phyloP scores from a whole-genome alignment of 2,888 invertebrate genomes.

The Salpingus planirostris region DNA sequence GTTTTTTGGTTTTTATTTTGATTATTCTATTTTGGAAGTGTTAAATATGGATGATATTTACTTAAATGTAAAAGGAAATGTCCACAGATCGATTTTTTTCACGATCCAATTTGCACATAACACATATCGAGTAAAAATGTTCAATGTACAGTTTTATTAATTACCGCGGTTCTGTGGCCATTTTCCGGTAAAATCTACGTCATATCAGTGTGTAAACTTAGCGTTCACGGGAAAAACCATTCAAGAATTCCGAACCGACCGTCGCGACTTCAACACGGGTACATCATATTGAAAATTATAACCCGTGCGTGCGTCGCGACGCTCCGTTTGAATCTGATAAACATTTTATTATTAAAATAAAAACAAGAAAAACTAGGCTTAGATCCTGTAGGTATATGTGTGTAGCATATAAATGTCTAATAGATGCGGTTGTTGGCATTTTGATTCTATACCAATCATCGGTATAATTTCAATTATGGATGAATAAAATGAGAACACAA shows the following conservation, averaged over 20 bases:
- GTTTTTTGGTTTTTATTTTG: too few species aligned
- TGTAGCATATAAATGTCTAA: constrained; percentile 31
- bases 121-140: constrained; percentile 32
- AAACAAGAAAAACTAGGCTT: too few species aligned
- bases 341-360: too few species aligned
- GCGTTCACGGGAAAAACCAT: too few species aligned
- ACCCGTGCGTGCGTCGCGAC: constrained; percentile 6
- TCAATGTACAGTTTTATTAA: constrained; percentile 12
- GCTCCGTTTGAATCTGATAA: constrained; percentile 18
- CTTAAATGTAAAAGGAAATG: constrained; percentile 15
- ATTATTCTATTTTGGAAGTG: too few species aligned
- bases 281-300: constrained; percentile 10
- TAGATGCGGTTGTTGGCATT: constrained; percentile 12
- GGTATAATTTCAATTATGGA: too few species aligned
- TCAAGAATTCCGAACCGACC: too few species aligned
- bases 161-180: constrained; percentile 21
- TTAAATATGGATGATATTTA: too few species aligned
- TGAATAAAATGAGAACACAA: constrained; percentile 15
- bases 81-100: constrained; percentile 18
- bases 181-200: constrained; percentile 19
- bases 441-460: constrained; percentile 6
- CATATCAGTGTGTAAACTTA: constrained; percentile 30
- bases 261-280: too few species aligned
- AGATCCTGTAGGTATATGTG: constrained; percentile 33
- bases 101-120: constrained; percentile 25